These are phyloP conservation scores for Apodemus sylvaticus DNA, from an alignment of 2,113 vertebrate species.

Conservation along the genomic window DNA sequence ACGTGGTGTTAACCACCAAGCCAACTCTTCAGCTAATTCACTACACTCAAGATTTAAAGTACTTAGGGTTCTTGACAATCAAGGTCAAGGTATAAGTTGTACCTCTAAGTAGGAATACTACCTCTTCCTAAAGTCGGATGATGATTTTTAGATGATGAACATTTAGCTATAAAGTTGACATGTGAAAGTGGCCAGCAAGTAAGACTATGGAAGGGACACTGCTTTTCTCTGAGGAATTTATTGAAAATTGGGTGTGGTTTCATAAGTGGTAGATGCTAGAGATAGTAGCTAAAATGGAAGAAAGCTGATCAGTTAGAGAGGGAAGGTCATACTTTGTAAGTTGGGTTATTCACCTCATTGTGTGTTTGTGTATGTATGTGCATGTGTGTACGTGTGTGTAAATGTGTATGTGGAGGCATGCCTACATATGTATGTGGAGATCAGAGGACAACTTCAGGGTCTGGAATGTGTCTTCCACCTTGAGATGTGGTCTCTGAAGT, in stretches of 20 bases:
- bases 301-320: neutral
- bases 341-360: neutral
- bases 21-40: neutral
- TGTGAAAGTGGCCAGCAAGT: neutral
- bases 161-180: neutral
- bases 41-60: neutral
- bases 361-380: neutral
- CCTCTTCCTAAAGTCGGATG: neutral
- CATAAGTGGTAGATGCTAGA: neutral
- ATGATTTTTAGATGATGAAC: neutral
- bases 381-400: neutral
- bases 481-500: neutral
- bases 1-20: neutral
- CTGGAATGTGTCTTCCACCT: neutral
- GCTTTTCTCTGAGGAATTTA: slow-evolving; percentile 17
- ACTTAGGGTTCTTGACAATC: neutral
- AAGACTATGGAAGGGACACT: neutral
- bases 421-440: neutral
- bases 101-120: neutral
- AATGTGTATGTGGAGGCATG: neutral
- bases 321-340: neutral
- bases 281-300: slow-evolving; percentile 1
- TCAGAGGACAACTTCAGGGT: neutral
- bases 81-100: neutral
- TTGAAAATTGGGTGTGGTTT: neutral